Evolutionary conservation across 2,888 invertebrate species (phyloP).

Genomic region (Machimus rusticus): DNA sequence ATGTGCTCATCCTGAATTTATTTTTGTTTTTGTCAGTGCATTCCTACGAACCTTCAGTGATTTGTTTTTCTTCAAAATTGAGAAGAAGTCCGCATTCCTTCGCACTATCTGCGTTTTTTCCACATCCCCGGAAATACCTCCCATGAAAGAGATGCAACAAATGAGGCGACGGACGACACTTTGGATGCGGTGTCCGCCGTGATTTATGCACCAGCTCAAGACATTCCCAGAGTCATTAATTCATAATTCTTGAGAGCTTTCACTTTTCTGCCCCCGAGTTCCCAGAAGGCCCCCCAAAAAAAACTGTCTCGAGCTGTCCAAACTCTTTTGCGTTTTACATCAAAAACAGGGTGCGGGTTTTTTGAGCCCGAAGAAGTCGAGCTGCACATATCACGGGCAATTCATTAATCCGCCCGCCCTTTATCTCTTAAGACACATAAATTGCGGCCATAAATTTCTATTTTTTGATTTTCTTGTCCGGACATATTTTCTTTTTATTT

Average conservation of each 20-base stretch:
- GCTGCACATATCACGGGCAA: neutral
- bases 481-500: neutral
- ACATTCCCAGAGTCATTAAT: neutral
- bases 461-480: conserved; percentile 19
- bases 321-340: neutral
- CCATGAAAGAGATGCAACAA: neutral
- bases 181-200: neutral
- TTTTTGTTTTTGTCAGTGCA: neutral
- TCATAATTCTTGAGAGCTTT: neutral
- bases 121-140: neutral
- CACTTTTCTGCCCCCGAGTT: neutral
- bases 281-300: neutral
- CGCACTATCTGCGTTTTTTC: neutral
- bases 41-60: neutral
- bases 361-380: neutral
- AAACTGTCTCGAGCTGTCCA: neutral
- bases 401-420: conserved; percentile 10
- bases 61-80: neutral
- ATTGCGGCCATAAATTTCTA: conserved; percentile 37
- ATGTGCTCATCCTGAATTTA: neutral
- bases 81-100: neutral
- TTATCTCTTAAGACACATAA: conserved; percentile 5
- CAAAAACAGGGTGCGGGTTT: neutral
- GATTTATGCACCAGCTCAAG: neutral
- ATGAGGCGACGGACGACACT: neutral